phyloP scores from a whole-genome alignment of 2,797 vertebrate genomes.

The Micropoecilia bifurca region DNA sequence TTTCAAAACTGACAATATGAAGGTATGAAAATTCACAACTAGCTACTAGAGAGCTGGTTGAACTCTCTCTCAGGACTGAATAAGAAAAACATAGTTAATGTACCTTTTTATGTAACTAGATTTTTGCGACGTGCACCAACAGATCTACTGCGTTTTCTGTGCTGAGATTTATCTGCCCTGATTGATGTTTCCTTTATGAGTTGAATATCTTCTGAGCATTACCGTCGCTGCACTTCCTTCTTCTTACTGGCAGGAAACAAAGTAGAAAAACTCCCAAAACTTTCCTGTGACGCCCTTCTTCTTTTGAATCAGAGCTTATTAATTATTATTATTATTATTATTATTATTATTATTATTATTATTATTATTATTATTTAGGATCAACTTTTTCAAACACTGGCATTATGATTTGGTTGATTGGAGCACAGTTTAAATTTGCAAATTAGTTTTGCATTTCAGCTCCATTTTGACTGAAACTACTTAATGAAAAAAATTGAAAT shows the following conservation, averaged over 20 bases:
- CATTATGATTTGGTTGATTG: conserved; percentile 43
- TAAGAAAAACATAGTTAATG: not conserved
- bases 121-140: not conserved
- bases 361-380: not conserved
- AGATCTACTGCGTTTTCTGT: not conserved
- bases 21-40: not conserved
- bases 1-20: not conserved
- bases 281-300: conserved; percentile 4
- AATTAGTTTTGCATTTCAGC: conserved; percentile 40
- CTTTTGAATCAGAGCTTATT: not conserved
- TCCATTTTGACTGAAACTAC: conserved; percentile 39
- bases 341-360: too few relatives aligned
- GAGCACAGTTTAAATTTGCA: conserved; percentile 33
- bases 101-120: not conserved
- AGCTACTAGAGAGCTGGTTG: not conserved
- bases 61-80: not conserved
- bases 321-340: too few relatives aligned
- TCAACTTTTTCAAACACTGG: conserved; percentile 32
- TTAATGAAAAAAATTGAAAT: not conserved
- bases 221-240: conserved; percentile 7
- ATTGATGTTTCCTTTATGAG: not conserved
- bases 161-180: not conserved
- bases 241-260: conserved; percentile 27
- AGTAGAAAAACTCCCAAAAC: conserved; percentile 9
- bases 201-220: not conserved